These are phyloP conservation scores for Clarias pachynema DNA, from an alignment of 2,797 vertebrate species.

Conservation along the genomic window DNA sequence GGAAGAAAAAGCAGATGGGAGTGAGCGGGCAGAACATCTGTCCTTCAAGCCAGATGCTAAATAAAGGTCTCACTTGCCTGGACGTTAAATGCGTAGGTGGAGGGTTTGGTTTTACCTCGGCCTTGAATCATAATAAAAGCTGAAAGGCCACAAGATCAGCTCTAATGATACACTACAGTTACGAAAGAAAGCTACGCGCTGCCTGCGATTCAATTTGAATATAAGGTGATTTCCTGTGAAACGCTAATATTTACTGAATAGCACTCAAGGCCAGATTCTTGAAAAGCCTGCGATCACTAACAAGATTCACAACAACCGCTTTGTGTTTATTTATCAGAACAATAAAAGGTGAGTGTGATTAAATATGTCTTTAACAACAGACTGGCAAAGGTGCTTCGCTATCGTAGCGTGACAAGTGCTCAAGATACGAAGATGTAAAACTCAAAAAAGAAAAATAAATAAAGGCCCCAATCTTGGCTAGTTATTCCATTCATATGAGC, in stretches of 20 bases:
- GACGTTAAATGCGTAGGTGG: constrained; percentile 52
- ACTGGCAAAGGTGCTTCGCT: neutral
- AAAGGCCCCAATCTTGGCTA: neutral
- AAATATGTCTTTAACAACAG: constrained; percentile 2
- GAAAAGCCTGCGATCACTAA: constrained; percentile 68
- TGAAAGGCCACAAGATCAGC: constrained; percentile 28
- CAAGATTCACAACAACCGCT: neutral
- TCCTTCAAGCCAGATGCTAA: constrained; percentile 59
- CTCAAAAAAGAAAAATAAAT: neutral
- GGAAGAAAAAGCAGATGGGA: constrained; percentile 59
- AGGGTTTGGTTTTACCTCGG: constrained; percentile 36
- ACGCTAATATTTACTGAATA: constrained; percentile 21
- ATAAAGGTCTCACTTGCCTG: constrained; percentile 58
- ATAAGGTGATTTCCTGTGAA: neutral
- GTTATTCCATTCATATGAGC: constrained; percentile 13
- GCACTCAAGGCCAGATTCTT: constrained; percentile 43
- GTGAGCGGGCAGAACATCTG: constrained; percentile 64
- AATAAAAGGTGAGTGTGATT: constrained; percentile 21
- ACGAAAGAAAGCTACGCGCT: constrained; percentile 13
- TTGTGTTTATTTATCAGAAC: constrained; percentile 28
- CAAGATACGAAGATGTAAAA: neutral
- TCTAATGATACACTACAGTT: constrained; percentile 35
- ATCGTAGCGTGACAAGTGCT: neutral
- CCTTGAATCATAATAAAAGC: constrained; percentile 48
- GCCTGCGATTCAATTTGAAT: neutral